phyloP scores from a whole-genome alignment of 2,113 vertebrate genomes.

The Plectropomus leopardus region DNA sequence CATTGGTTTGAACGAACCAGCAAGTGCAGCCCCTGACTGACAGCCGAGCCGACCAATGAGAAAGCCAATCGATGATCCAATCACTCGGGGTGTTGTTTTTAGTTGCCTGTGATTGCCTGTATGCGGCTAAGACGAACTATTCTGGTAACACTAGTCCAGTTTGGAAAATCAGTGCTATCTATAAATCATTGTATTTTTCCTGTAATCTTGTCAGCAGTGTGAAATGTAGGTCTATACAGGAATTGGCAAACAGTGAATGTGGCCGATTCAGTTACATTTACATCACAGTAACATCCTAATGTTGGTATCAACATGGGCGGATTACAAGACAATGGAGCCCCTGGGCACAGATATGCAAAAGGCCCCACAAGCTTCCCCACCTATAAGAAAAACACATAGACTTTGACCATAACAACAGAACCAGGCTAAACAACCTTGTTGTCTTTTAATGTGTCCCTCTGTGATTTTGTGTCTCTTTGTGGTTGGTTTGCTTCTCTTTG shows the following conservation, averaged over 20 bases:
- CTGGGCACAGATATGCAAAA: no score
- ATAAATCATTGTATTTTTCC: neutral
- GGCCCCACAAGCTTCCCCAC: no score
- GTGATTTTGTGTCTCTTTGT: no score
- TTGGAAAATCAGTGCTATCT: slow-evolving; percentile 12
- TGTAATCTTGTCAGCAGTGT: neutral
- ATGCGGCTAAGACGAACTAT: slow-evolving; percentile 4
- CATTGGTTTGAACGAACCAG: slow-evolving; percentile 66
- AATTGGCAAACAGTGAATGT: neutral
- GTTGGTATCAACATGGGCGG: no score
- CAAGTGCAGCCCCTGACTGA: slow-evolving; percentile 45
- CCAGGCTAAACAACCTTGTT: no score
- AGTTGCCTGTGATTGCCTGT: slow-evolving; percentile 36
- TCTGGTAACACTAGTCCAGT: neutral
- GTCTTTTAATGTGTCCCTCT: no score
- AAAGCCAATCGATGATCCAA: slow-evolving; percentile 52
- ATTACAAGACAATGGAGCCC: no score
- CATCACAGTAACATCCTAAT: neutral
- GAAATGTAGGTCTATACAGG: neutral
- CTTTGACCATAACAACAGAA: no score
- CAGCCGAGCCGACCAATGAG: slow-evolving; percentile 73
- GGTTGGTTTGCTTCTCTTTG: no score
- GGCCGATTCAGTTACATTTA: neutral
- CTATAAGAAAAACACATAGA: no score
- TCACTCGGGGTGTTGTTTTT: slow-evolving; percentile 49